These are phyloP conservation scores for Metalampra italica DNA, from an alignment of 2,888 invertebrate genomes.

Conservation along the genomic window DNA sequence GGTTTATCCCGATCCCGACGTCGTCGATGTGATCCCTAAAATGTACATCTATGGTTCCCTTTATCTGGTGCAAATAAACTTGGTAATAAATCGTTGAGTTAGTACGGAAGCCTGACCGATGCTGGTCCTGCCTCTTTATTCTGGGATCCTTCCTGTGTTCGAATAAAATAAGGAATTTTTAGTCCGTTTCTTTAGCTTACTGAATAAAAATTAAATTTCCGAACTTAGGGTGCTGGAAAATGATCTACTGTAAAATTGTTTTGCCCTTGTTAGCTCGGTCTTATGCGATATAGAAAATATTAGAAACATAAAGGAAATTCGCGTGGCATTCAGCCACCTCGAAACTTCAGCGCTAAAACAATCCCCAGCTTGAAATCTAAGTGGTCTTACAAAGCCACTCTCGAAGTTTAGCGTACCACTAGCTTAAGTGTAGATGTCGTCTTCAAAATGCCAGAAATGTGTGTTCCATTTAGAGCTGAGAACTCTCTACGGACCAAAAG, in stretches of 20 bases:
- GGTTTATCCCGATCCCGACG: neutral
- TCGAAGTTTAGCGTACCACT: too few relatives aligned
- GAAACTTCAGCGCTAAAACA: too few relatives aligned
- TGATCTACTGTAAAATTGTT: too few relatives aligned
- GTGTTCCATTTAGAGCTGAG: neutral
- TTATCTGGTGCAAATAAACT: neutral
- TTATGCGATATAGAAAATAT: too few relatives aligned
- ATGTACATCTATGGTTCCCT: neutral
- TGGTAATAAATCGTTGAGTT: neutral
- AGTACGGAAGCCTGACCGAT: neutral
- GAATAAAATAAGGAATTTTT: neutral
- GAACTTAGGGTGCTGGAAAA: too few relatives aligned
- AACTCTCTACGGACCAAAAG: neutral
- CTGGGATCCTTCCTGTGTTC: neutral
- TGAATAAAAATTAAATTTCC: too few relatives aligned
- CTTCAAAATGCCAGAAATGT: neutral
- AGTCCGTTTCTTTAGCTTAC: too few relatives aligned
- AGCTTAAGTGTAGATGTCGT: neutral
- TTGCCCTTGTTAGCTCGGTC: too few relatives aligned
- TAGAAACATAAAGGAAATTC: too few relatives aligned
- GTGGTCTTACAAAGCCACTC: too few relatives aligned
- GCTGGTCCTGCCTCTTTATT: neutral
- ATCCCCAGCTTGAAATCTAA: too few relatives aligned
- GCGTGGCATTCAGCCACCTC: too few relatives aligned
- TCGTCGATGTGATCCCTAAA: neutral